Base-by-base conservation (phyloP, 2,113 vertebrate genomes). In the Plecturocebus donacophilus region DNA sequence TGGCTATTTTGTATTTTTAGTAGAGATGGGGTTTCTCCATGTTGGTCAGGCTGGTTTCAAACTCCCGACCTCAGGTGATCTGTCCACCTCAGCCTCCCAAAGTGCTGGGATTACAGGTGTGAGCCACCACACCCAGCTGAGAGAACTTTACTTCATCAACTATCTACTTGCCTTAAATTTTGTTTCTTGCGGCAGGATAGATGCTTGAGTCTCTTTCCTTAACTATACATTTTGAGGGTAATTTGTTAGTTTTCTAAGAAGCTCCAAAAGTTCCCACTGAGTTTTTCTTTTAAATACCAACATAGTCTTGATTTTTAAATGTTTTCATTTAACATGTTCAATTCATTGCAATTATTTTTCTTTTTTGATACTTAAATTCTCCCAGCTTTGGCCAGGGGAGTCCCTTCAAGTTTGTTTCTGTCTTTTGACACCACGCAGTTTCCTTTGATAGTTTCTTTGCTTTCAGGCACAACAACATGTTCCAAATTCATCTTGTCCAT, bases 401-500 rank as follows among this genome's bases (percentile, higher is more conserved):
- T 1, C 9, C 40, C 64, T 80, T 87, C 70, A 2, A 2, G 45
- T 23, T 40, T 17, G 12, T 5, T 16, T 2, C 56, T 25, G 2
- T 82, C 27, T 40, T 93, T 21, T 70, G 35, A 47, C 8, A 13
- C 6, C 30, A 25, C 2, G 4, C 9, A 38, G 9, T 76, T 42
- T 70, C 21, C 14, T 77, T 40, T 64, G 52, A 88, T 11, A 40
- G 23, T 91, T 47, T 85, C 66, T 87, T 56, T 79, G 80, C 27
- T 79, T 95, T 70, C n/a, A 80, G 17, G 14, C 54, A 61, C 8
- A 89, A 77, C 1, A 42, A 12, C 38, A 90, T 82, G 19, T 71
- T 97, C 32, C 70, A 76, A 77, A 45, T 81, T 87, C 82, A 66
- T 81, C 49, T 83, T 90, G 35, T 35, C 54, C 35, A 38, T 80